Conservation (phyloP, 2,113 vertebrate species). For the Chionodraco myersi region DNA sequence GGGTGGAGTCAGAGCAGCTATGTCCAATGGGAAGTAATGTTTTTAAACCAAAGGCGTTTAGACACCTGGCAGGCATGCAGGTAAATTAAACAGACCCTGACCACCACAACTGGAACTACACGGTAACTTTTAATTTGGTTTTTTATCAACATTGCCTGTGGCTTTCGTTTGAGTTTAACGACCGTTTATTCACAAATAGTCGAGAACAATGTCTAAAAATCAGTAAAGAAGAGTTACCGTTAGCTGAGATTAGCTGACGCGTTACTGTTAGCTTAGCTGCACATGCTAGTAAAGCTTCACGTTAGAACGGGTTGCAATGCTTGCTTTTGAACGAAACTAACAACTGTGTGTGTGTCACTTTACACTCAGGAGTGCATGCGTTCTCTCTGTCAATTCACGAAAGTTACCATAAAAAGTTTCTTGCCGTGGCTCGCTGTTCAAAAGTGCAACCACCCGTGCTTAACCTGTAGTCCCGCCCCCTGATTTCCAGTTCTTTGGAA, state of each 20-base stretch:
- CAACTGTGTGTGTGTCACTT: neutral
- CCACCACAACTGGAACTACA: neutral
- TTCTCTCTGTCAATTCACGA: neutral
- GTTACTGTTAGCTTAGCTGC: conserved; percentile 47
- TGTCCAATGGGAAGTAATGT: conserved; percentile 18
- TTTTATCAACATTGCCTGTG: neutral
- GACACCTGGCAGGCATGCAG: conserved; percentile 42
- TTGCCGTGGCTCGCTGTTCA: conserved; percentile 45
- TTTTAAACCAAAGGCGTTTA: neutral
- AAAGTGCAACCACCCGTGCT: conserved; percentile 80
- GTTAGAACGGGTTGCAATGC: neutral
- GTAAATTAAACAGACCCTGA: neutral
- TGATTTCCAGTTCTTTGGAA: conserved; percentile 67
- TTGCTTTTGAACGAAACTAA: neutral
- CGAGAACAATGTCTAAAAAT: neutral
- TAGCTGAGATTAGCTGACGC: conserved; percentile 34
- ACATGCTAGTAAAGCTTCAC: conserved; percentile 15
- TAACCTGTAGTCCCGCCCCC: conserved; percentile 63
- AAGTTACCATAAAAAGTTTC: conserved; percentile 39
- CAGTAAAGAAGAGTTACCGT: neutral
- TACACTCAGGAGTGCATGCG: neutral
- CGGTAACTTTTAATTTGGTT: neutral
- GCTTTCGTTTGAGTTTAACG: neutral
- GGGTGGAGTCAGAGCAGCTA: conserved; percentile 24
- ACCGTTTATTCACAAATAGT: rapidly evolving